A percentile compares a stretch with the other conserved stretches of the same genome.
Evolutionary conservation across 1,140 invertebrate species (phyloP).

Genomic region (Lucilia cuprina): DNA sequence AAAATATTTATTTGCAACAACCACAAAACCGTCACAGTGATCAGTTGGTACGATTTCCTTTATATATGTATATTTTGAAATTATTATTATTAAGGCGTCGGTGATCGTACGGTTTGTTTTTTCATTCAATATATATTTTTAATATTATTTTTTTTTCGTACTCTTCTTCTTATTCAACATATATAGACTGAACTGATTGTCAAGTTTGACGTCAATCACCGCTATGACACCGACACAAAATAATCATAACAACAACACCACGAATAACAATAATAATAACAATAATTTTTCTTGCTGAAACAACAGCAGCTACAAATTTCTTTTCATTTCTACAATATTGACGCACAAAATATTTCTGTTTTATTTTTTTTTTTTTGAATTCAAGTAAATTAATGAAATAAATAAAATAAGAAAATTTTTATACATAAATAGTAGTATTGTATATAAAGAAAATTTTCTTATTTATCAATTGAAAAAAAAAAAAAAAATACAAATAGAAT

Average conservation of each 20-base stretch:
- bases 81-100: background rate
- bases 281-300: background rate
- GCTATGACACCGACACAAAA: conserved; percentile 44
- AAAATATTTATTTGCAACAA: background rate
- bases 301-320: conserved; percentile 1
- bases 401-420: background rate
- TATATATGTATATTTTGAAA: no score
- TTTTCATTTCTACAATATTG: conserved; percentile 14
- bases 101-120: background rate
- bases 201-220: conserved; percentile 60
- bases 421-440: background rate
- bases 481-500: background rate
- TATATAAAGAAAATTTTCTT: background rate
- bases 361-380: background rate
- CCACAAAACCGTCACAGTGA: background rate
- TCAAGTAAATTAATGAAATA: background rate
- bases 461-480: background rate
- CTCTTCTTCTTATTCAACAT: background rate
- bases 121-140: background rate
- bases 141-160: background rate
- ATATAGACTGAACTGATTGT: conserved; percentile 38
- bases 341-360: background rate
- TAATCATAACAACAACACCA: conserved; percentile 53
- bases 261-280: conserved; percentile 33
- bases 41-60: background rate